These are phyloP conservation scores for Cotesia chilonis DNA, from an alignment of 1,140 invertebrate genomes.

Conservation along the genomic window DNA sequence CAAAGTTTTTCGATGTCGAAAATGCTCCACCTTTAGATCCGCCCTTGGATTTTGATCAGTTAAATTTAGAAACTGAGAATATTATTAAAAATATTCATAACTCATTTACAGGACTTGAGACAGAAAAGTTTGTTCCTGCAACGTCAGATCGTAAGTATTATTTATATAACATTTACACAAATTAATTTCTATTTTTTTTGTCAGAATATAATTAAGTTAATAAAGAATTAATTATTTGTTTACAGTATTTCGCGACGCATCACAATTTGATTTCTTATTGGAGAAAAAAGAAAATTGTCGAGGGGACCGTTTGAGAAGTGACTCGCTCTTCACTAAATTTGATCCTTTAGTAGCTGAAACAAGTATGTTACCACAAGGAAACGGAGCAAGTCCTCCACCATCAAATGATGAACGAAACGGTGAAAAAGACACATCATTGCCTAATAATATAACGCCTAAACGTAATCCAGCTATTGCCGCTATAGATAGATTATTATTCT, in stretches of 20 bases:
- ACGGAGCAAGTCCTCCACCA: slow-evolving; percentile 40
- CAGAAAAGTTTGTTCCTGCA: slow-evolving; percentile 49
- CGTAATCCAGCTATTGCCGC: slow-evolving; percentile 59
- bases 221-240: too few relatives aligned
- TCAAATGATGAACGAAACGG: slow-evolving; percentile 51
- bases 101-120: slow-evolving; percentile 43
- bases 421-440: slow-evolving; percentile 44
- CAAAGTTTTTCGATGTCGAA: neutral
- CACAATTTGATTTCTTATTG: slow-evolving; percentile 57
- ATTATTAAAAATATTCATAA: slow-evolving; percentile 53
- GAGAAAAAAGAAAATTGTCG: slow-evolving; percentile 43
- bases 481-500: slow-evolving; percentile 63
- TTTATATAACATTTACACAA: too few relatives aligned
- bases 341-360: slow-evolving; percentile 67
- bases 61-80: slow-evolving; percentile 46
- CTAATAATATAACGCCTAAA: slow-evolving; percentile 49
- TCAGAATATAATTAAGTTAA: too few relatives aligned
- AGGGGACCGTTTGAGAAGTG: slow-evolving; percentile 61
- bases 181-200: too few relatives aligned
- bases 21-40: slow-evolving; percentile 8
- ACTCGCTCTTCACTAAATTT: slow-evolving; percentile 71
- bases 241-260: slow-evolving; percentile 59
- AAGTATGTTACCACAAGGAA: slow-evolving; percentile 60
- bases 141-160: slow-evolving; percentile 47
- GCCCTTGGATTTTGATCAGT: slow-evolving; percentile 42